These are phyloP conservation scores for Holothuria glaberrima DNA, from an alignment of 35 echinoderm and acorn worm genomes.

Conservation along the genomic window DNA sequence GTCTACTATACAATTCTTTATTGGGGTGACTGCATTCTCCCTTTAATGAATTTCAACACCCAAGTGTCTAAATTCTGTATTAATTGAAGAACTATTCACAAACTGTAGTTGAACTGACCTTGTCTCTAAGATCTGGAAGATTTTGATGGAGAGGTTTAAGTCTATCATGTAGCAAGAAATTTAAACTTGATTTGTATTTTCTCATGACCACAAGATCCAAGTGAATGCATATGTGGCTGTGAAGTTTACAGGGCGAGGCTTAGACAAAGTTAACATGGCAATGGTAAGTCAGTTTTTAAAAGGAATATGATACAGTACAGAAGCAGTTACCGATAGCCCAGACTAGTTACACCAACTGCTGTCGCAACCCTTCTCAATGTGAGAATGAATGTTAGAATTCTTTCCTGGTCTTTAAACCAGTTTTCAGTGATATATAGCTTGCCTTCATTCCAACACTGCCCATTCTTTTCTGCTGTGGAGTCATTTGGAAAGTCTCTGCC, in stretches of 20 bases:
- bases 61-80: conserved; percentile 21
- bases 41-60: conserved; percentile 9
- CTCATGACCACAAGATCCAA: conserved; percentile 31
- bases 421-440: conserved; percentile 14
- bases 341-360: conserved; percentile 5
- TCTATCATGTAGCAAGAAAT: conserved; percentile 16
- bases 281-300: conserved; percentile 16
- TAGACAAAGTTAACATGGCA: conserved; percentile 37
- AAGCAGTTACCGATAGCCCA: background rate
- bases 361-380: conserved; percentile 1
- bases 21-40: too few relatives aligned
- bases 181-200: conserved; percentile 30
- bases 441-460: conserved; percentile 16
- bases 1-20: too few relatives aligned
- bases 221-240: conserved; percentile 49
- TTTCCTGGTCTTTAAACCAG: conserved; percentile 21
- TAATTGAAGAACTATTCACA: conserved; percentile 19
- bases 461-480: conserved; percentile 11
- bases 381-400: conserved; percentile 2
- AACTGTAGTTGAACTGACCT: conserved; percentile 5
- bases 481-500: conserved; percentile 17
- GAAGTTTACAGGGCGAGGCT: conserved; percentile 32
- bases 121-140: conserved; percentile 15
- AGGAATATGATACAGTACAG: background rate
- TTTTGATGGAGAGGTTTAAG: conserved; percentile 14